A percentile compares a stretch with the other conserved stretches of the same genome.
Evolutionary conservation across 2,888 invertebrate species (phyloP).

Genomic region (Noctua comes): DNA sequence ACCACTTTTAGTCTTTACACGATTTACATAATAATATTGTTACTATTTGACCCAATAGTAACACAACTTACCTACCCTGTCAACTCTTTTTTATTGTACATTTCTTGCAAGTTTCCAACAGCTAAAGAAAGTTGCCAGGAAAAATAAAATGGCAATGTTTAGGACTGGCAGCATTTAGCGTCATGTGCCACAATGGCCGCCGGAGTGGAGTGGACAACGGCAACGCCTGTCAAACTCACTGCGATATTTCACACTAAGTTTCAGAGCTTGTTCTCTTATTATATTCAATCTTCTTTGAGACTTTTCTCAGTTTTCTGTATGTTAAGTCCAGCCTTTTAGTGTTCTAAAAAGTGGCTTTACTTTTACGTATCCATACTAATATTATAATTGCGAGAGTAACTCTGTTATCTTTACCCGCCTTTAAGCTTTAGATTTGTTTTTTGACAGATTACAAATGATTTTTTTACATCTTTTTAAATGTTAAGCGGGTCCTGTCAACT

Average conservation of each 20-base stretch:
- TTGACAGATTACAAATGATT: not conserved
- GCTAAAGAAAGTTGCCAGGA: not conserved
- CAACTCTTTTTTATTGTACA: not conserved
- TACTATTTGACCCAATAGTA: not conserved
- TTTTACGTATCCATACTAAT: not conserved
- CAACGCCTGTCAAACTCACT: slow-evolving; percentile 43
- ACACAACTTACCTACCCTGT: not conserved
- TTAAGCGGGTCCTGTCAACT: not conserved
- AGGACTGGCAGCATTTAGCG: slow-evolving; percentile 16
- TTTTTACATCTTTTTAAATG: not conserved
- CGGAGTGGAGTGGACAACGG: slow-evolving; percentile 43
- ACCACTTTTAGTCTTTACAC: not conserved
- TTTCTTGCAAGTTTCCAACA: not conserved
- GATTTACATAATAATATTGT: not conserved
- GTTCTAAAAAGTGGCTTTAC: not conserved
- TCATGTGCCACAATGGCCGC: slow-evolving; percentile 12
- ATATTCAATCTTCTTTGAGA: slow-evolving; percentile 12
- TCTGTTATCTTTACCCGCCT: not conserved
- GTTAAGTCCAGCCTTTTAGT: not conserved
- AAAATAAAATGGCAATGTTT: slow-evolving; percentile 32
- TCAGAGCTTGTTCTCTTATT: slow-evolving; percentile 25
- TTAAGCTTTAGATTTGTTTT: not conserved
- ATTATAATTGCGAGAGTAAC: not conserved
- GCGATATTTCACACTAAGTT: slow-evolving; percentile 44
- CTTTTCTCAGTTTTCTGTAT: slow-evolving; percentile 12